A percentile compares a stretch with the other conserved stretches of the same genome.
Evolutionary conservation across 1,140 invertebrate species (phyloP).

Genomic region (Hycleus cichorii): DNA sequence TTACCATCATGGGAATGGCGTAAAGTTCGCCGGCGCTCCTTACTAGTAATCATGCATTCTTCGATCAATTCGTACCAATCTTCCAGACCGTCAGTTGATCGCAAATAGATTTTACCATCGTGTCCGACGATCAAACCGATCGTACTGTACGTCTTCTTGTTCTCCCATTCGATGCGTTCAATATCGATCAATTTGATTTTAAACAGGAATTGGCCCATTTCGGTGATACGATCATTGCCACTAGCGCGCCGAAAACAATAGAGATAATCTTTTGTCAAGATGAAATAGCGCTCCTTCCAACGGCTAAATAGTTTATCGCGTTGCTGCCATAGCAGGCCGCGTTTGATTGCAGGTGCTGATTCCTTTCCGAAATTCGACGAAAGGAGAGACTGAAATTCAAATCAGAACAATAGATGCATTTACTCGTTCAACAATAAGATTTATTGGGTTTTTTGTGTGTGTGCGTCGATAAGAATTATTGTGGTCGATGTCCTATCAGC

Average conservation of each 20-base stretch:
- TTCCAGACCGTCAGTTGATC: constrained; percentile 48
- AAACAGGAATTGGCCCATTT: constrained; percentile 65
- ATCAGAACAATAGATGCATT: too few relatives aligned
- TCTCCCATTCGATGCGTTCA: constrained; percentile 57
- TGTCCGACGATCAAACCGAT: constrained; percentile 45
- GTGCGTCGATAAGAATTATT: too few relatives aligned
- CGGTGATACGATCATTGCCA: constrained; percentile 53
- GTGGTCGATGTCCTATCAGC: too few relatives aligned
- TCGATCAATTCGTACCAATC: constrained; percentile 56
- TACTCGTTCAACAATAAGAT: too few relatives aligned
- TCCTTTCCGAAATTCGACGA: constrained; percentile 34
- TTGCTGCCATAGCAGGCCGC: constrained; percentile 59
- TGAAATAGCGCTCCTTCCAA: constrained; percentile 65
- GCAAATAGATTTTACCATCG: constrained; percentile 51
- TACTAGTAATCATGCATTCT: constrained; percentile 53
- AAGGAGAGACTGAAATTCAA: constrained; percentile 41
- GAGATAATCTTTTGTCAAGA: constrained; percentile 60
- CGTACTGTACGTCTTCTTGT: constrained; percentile 52
- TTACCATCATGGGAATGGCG: constrained; percentile 43
- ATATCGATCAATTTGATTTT: constrained; percentile 62
- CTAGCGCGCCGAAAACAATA: constrained; percentile 61
- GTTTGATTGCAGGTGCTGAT: constrained; percentile 48
- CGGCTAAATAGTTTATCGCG: constrained; percentile 57
- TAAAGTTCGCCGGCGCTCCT: constrained; percentile 50
- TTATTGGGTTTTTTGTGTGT: too few relatives aligned